Evolutionary conservation across 2,113 vertebrate species (phyloP).

Genomic region (Gallinago jamesoni): DNA sequence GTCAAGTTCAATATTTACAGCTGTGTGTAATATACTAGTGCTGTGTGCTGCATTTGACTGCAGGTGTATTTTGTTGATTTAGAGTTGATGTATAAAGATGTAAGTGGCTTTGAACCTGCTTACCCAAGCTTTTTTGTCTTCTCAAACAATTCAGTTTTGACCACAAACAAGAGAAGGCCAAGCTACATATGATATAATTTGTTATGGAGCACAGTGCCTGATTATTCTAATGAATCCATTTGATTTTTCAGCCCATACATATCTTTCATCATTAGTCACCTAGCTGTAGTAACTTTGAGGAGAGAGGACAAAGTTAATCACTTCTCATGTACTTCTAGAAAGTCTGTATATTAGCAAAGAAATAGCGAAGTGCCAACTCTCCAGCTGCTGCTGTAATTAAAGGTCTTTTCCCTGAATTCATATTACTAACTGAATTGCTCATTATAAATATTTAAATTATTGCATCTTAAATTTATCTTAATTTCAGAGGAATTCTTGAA

Average conservation of each 20-base stretch:
- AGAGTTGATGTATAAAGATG: not conserved
- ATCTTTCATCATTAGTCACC: not conserved
- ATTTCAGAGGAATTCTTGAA: not conserved
- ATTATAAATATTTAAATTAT: not conserved
- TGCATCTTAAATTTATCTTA: not conserved
- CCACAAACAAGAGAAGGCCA: not conserved
- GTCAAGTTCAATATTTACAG: not conserved
- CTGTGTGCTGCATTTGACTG: not conserved
- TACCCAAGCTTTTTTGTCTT: not conserved
- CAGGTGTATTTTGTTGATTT: not conserved
- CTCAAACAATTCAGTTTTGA: not conserved
- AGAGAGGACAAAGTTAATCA: not conserved
- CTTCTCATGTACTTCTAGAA: not conserved
- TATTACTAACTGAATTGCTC: not conserved
- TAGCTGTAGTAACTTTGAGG: not conserved
- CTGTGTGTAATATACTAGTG: not conserved
- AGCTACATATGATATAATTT: not conserved
- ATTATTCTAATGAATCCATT: not conserved
- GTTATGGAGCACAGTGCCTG: not conserved
- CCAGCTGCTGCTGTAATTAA: not conserved
- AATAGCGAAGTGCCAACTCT: not conserved
- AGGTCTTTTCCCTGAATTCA: not conserved
- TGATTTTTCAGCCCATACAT: not conserved
- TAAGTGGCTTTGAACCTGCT: not conserved
- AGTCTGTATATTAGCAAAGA: not conserved